These are phyloP conservation scores for Lasiurus cinereus DNA, from an alignment of 2,113 vertebrate species.

Conservation along the genomic window DNA sequence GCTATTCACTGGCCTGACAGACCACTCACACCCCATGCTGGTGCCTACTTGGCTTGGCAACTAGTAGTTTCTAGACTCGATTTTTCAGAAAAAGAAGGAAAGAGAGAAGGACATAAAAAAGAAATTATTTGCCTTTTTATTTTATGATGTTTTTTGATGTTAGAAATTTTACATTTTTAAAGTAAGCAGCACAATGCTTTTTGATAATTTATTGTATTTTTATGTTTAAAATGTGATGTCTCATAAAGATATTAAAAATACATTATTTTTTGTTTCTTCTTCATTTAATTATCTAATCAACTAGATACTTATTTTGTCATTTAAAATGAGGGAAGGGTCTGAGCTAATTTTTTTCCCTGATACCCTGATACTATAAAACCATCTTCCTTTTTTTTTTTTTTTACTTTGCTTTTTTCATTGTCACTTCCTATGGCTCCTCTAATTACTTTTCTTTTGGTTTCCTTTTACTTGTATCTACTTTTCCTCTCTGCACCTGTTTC, in stretches of 20 bases:
- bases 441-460: neutral
- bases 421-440: neutral
- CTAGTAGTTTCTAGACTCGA: neutral
- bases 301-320: conserved; percentile 14
- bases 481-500: neutral
- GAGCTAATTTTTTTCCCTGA: neutral
- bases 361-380: neutral
- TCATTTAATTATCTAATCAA: neutral
- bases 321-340: neutral
- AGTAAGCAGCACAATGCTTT: neutral
- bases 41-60: neutral
- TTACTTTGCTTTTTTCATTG: neutral
- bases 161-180: conserved; percentile 34
- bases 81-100: neutral
- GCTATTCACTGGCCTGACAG: neutral
- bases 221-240: neutral
- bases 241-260: neutral
- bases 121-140: conserved; percentile 3
- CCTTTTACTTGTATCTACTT: neutral
- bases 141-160: conserved; percentile 5
- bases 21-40: too few species aligned
- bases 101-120: neutral
- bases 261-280: neutral
- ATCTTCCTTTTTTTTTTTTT: neutral
- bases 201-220: neutral